Conservation (phyloP, 2,113 vertebrate species). For the Tachysurus fulvidraco region DNA sequence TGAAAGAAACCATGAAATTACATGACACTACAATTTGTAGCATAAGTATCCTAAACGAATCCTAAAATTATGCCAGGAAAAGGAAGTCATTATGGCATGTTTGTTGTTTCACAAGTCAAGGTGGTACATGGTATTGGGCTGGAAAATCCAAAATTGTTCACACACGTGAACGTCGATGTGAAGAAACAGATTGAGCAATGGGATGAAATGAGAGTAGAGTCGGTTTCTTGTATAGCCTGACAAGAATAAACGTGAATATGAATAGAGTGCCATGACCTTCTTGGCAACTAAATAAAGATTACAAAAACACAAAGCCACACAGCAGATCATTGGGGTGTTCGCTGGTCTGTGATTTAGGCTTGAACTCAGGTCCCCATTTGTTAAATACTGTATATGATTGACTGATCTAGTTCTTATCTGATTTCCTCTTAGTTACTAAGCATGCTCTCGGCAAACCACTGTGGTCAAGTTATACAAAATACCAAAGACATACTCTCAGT, state of each 20-base stretch:
- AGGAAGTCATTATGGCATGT: not conserved
- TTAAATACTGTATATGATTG: not conserved
- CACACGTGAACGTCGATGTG: no score
- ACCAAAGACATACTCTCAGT: not conserved
- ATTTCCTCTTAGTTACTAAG: not conserved
- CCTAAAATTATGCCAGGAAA: not conserved
- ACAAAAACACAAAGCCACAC: not conserved
- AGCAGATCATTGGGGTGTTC: not conserved
- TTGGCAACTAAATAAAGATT: not conserved
- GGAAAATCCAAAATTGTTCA: not conserved
- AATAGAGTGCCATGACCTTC: not conserved
- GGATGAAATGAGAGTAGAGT: not conserved
- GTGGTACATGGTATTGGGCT: not conserved
- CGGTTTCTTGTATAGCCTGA: not conserved
- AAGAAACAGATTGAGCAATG: not conserved
- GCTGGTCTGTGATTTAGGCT: not conserved
- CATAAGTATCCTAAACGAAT: not conserved
- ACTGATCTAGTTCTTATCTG: not conserved
- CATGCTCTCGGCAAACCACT: not conserved
- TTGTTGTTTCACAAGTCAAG: not conserved
- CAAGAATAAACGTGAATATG: not conserved
- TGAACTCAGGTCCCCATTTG: not conserved
- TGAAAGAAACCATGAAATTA: not conserved
- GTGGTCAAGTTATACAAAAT: not conserved
- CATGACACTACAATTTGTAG: not conserved